Evolutionary conservation across 2,888 invertebrate genomes (phyloP), one percentile per base, ranked within the genome.

Genomic region (Pediacus dermestoides): DNA sequence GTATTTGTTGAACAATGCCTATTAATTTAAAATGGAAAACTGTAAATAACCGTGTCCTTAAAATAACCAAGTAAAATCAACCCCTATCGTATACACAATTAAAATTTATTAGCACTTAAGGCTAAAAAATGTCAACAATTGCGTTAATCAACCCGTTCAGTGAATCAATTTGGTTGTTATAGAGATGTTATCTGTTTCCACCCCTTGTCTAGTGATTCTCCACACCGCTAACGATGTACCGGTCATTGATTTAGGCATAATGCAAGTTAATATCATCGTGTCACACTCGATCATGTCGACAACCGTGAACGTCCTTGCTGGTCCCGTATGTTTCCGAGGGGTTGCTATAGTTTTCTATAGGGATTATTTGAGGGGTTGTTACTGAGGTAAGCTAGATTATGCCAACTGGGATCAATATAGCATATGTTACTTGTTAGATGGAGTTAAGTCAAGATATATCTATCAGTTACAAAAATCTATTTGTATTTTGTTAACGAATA

Each of bases 221-320:
- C 47, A 44, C 47, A 38, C 39, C 16, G 39, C 42, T 30, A 51
- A 48, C 42, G 41, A 31, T 16, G 46, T 47, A 48, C 42, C 45
- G 55, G 51, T 53, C 63, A 60, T 63, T 64, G 65, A 64, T 63
- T 61, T 52, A 52, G 53, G 53, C 55, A 65, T 64, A 67, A 67
- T 63, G 61, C 49, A 58, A 61, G 62, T 65, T 67, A 67, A 64
- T 66, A 61, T 57, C 59, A 46, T 52, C 53, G 53, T 65, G 67
- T 67, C 67, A 63, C 61, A 66, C 63, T 65, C 59, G 64, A 67
- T 67, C 63, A 66, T 60, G 54, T 54, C 51, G 52, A 55, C 52
- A 52, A 55, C 50, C 57, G 52, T 57, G 53, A 54, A 57, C n/a
- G n/a, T n/a, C n/a, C n/a, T n/a, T n/a, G n/a, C 44, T 34, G 37